These are phyloP conservation scores for Leptinotarsa haldemani DNA, from an alignment of 2,888 invertebrate genomes.

Conservation along the genomic window DNA sequence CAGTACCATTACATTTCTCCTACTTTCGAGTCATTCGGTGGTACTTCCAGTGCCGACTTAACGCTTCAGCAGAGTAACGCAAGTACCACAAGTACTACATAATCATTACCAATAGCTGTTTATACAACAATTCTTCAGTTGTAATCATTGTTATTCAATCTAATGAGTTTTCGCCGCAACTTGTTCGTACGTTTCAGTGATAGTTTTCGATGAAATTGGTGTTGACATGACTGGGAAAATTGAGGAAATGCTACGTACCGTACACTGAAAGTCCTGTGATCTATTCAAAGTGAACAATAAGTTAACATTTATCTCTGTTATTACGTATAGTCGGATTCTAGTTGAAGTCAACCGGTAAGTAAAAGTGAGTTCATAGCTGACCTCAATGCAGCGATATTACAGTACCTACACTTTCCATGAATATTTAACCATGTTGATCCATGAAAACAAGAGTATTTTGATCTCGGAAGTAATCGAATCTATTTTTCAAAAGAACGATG, in stretches of 20 bases:
- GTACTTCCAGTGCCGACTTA: constrained; percentile 44
- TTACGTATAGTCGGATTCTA: constrained; percentile 33
- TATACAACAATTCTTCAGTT: constrained; percentile 24
- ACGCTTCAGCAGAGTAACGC: constrained; percentile 37
- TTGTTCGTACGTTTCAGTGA: not conserved
- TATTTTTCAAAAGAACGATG: too few relatives aligned
- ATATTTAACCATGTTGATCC: constrained; percentile 22
- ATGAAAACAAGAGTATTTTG: constrained; percentile 3
- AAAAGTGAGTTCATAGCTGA: constrained; percentile 45
- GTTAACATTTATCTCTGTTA: constrained; percentile 1
- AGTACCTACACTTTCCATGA: constrained; percentile 41
- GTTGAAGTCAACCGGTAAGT: constrained; percentile 40
- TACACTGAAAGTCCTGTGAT: not conserved
- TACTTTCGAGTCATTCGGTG: constrained; percentile 53
- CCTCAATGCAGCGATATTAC: constrained; percentile 38
- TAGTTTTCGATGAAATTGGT: constrained; percentile 4
- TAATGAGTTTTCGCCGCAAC: constrained; percentile 12
- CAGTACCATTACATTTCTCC: constrained; percentile 56
- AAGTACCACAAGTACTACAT: constrained; percentile 23
- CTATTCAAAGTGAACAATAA: constrained; percentile 22
- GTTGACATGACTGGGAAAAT: not conserved
- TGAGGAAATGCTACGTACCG: not conserved
- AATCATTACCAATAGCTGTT: constrained; percentile 31
- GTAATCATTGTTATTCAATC: constrained; percentile 22
- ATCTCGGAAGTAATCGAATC: too few relatives aligned